Percentiles rank a stretch among this genome's conserved stretches.
Evolutionary conservation across 2,888 invertebrate species (phyloP).

Genomic region (Cheilosia grossa): DNA sequence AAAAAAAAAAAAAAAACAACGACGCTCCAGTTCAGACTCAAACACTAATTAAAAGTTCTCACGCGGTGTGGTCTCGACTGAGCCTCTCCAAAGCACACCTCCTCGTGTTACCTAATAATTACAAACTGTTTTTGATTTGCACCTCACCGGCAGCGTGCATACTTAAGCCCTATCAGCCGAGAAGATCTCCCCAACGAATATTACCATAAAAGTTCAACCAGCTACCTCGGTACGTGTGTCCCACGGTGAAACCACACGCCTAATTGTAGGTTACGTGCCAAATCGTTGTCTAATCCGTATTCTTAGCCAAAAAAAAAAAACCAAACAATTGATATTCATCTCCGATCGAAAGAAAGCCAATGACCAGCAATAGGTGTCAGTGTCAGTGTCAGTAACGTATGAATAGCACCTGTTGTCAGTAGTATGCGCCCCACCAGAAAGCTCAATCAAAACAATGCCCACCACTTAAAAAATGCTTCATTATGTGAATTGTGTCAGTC

Average conservation of each 20-base stretch:
- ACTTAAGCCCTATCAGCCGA: slow-evolving; percentile 30
- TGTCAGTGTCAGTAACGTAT: not conserved
- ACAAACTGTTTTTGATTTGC: slow-evolving; percentile 64
- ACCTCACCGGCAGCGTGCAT: slow-evolving; percentile 13
- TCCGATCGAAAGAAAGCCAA: slow-evolving; percentile 26
- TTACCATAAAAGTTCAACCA: slow-evolving; percentile 46
- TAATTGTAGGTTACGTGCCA: slow-evolving; percentile 50
- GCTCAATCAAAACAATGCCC: slow-evolving; percentile 61
- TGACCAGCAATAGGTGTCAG: slow-evolving; percentile 14
- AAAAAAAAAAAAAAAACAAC: not conserved
- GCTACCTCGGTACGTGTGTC: slow-evolving; percentile 2
- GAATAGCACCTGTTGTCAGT: slow-evolving; percentile 48
- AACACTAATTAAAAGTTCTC: slow-evolving; percentile 72
- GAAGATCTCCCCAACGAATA: slow-evolving; percentile 27
- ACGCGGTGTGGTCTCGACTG: slow-evolving; percentile 59
- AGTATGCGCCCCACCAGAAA: slow-evolving; percentile 41
- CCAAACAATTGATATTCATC: slow-evolving; percentile 47
- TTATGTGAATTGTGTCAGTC: slow-evolving; percentile 82
- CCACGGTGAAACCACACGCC: slow-evolving; percentile 24
- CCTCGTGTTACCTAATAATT: slow-evolving; percentile 70
- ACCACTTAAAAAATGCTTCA: slow-evolving; percentile 56
- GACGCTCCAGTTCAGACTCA: slow-evolving; percentile 5
- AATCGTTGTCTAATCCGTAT: slow-evolving; percentile 32
- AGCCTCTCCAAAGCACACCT: slow-evolving; percentile 38
- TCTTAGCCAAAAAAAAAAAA: not conserved